A percentile compares a stretch with the other conserved stretches of the same genome.
phyloP scores from a whole-genome alignment of 2,113 vertebrate genomes.

The Epinephelus cyanopodus region DNA sequence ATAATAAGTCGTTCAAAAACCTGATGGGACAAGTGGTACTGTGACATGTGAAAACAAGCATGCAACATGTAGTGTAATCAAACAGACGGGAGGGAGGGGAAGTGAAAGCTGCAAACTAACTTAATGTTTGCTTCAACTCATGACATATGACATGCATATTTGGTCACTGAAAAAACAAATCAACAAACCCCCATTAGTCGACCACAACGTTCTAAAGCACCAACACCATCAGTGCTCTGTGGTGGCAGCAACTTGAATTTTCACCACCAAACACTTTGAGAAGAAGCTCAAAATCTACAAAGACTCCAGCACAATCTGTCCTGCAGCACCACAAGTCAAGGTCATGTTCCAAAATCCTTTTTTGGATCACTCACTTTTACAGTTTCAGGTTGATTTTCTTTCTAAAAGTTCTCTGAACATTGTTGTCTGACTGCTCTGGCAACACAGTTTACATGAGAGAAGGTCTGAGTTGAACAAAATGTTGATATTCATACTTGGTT shows the following conservation, averaged over 20 bases:
- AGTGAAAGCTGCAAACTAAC: not conserved
- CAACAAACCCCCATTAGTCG: not conserved
- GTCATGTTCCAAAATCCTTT: not conserved
- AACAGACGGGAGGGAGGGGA: not conserved
- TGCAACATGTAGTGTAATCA: conserved; percentile 14
- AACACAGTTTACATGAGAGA: not conserved
- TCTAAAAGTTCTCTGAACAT: not conserved
- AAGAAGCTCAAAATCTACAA: not conserved
- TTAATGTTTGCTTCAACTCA: not conserved
- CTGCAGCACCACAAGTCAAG: not conserved
- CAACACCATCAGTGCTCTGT: not conserved
- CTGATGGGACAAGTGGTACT: not conserved
- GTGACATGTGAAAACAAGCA: not conserved
- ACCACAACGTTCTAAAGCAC: not conserved
- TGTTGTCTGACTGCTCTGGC: not conserved
- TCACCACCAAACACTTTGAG: not conserved
- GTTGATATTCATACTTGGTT: too few relatives aligned
- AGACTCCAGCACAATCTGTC: not conserved
- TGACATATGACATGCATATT: not conserved
- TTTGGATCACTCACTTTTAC: not conserved
- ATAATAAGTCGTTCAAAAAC: not conserved
- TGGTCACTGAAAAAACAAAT: not conserved
- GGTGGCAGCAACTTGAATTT: not conserved
- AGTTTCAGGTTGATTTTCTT: not conserved
- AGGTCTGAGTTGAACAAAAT: not conserved